Conservation (phyloP, 2,888 invertebrate species). For the Epirrita christyi region DNA sequence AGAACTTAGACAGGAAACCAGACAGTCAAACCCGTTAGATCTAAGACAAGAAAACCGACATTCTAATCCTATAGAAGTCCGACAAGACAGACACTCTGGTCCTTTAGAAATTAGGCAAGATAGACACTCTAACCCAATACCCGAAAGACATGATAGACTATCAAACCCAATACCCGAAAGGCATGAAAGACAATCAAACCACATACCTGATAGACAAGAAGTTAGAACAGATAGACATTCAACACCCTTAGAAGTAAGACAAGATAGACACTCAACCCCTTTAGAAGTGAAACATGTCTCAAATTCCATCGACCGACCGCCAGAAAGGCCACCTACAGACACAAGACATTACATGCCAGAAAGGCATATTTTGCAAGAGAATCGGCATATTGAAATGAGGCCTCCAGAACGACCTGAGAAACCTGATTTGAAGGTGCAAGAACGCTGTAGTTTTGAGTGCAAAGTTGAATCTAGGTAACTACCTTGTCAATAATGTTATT, state of each 20-base stretch:
- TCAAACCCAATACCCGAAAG: slow-evolving; percentile 13
- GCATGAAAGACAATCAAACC: slow-evolving; percentile 36
- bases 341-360: slow-evolving; percentile 27
- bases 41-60: slow-evolving; percentile 40
- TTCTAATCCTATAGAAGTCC: slow-evolving; percentile 24
- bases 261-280: slow-evolving; percentile 25
- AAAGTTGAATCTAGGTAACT: slow-evolving; percentile 47
- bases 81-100: slow-evolving; percentile 24
- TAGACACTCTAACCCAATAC: slow-evolving; percentile 33
- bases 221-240: slow-evolving; percentile 25
- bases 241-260: slow-evolving; percentile 25
- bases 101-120: slow-evolving; percentile 27
- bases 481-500: too few species aligned
- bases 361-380: slow-evolving; percentile 32
- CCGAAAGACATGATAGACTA: slow-evolving; percentile 34
- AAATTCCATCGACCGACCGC: slow-evolving; percentile 13
- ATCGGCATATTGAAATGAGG: slow-evolving; percentile 49
- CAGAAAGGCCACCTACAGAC: slow-evolving; percentile 20
- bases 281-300: slow-evolving; percentile 17
- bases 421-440: slow-evolving; percentile 46
- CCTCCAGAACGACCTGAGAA: slow-evolving; percentile 56
- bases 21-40: slow-evolving; percentile 37
- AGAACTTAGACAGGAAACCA: slow-evolving; percentile 32
- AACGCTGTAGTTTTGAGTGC: slow-evolving; percentile 49
- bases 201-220: slow-evolving; percentile 16